phyloP scores from a whole-genome alignment of 92 coral and sea anemone species.

The Phenganax subtilis region DNA sequence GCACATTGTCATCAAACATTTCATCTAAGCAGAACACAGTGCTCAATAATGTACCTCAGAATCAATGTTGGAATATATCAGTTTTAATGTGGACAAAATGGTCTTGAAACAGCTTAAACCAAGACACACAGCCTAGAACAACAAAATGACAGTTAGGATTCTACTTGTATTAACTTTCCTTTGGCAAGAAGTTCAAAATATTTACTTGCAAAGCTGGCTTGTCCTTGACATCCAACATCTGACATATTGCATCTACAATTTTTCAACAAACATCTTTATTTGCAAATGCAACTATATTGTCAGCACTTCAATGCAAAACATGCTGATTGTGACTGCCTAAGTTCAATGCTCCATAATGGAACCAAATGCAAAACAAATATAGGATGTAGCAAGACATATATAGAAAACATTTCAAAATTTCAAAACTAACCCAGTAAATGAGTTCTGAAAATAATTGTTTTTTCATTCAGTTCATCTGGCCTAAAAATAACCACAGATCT shows the following conservation, averaged over 20 bases:
- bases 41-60: conserved; percentile 1
- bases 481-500: neutral
- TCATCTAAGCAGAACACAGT: neutral
- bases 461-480: neutral
- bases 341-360: neutral
- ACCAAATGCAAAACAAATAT: neutral
- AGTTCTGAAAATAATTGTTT: neutral
- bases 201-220: conserved; percentile 64
- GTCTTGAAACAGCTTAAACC: conserved; percentile 37
- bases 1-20: neutral
- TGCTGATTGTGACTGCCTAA: neutral
- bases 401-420: neutral
- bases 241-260: conserved; percentile 58
- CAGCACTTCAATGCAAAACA: neutral
- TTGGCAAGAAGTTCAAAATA: neutral
- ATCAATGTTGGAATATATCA: neutral
- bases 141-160: neutral
- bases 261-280: neutral
- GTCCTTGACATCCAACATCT: conserved; percentile 57
- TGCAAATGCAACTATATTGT: neutral
- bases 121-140: conserved; percentile 34
- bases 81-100: conserved; percentile 11
- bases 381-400: no score
- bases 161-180: no score
- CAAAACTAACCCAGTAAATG: conserved; percentile 28